Base-by-base conservation (phyloP, 2,888 invertebrate genomes). In the Linnaemya tessellans region DNA sequence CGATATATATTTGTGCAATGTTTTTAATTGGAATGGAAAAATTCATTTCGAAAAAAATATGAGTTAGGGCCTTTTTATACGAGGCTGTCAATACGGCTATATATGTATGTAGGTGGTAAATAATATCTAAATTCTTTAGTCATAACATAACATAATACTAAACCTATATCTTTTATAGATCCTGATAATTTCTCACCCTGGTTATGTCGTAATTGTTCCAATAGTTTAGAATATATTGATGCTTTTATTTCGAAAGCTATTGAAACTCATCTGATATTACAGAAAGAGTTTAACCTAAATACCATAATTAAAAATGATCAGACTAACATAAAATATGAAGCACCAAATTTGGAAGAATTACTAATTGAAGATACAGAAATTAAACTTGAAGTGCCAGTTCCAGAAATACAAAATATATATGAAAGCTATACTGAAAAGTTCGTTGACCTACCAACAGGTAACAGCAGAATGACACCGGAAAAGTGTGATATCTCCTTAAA, bases 191-290 rank as follows among this genome's bases (percentile, higher is more conserved):
- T 70, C 49, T 30, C 74, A 1, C 1, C 15, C 0, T 60, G 30
- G 30, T 25, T 84, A 18, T 84, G 84, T n/a, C 30, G 38, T 3
- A 54, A 18, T 20, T 84, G 84, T 46, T 75, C 64, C 1, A 41
- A 49, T 20, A 70, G 70, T 1, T 58, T 84, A 9, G 25, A 75
- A 15, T 35, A 64, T 38, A n/a, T 41, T 7, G 58, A 84, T 30
- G 41, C 70, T n/a, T 43, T 84, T 1, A 38, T 84, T 41, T 56
- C 22, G 10, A 80, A 65, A 70, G 74, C 80, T 7, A 20, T 79
- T 7, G 81, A 73, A 10, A 22, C 43, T 11, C 38, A 62, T 56
- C 1, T 25, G 15, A 30, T 25, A 30, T 30, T 56, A 30, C 25
- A 30, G 10, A 15, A 9, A 56, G 13, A 15, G 15, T 15, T 30